Percentiles rank a stretch among this genome's conserved stretches.
These are phyloP conservation scores for Sorex fumeus DNA, from an alignment of 2,113 vertebrate genomes.

Conservation along the genomic window DNA sequence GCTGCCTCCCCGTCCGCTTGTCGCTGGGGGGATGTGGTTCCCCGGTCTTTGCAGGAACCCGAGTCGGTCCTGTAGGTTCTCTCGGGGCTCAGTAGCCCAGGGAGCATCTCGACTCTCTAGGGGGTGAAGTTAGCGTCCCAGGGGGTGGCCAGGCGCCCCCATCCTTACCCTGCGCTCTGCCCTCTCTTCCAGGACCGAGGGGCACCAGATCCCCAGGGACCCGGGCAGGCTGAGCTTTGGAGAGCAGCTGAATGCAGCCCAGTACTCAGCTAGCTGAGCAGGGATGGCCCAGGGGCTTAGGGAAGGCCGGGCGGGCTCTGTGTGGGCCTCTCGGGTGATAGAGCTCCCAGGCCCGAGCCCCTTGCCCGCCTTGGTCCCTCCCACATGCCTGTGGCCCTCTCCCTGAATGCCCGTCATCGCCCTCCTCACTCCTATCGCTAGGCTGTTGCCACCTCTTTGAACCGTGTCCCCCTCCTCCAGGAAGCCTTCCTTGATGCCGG, in stretches of 20 bases:
- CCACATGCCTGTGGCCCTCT: background rate
- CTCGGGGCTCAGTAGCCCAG: background rate
- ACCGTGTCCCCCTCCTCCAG: background rate
- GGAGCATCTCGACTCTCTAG: background rate
- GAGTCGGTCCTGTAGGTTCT: background rate
- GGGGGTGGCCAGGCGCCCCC: background rate
- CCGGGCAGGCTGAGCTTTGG: no score
- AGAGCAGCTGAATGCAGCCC: no score
- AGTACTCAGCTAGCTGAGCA: no score
- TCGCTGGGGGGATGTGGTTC: background rate
- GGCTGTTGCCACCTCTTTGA: background rate
- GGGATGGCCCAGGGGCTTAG: no score
- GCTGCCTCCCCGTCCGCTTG: background rate
- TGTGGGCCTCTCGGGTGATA: background rate
- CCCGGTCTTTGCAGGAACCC: background rate
- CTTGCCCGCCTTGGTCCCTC: background rate
- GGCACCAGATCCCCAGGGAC: no score
- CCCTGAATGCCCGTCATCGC: background rate
- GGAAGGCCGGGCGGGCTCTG: background rate
- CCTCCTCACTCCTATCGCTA: background rate
- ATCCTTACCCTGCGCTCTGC: background rate
- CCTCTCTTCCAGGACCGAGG: background rate
- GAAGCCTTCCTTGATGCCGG: background rate
- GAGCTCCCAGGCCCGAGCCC: background rate
- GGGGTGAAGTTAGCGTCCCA: background rate